Evolutionary conservation across 2,797 vertebrate species (phyloP).

Genomic region (Enteromius trimaculatus): DNA sequence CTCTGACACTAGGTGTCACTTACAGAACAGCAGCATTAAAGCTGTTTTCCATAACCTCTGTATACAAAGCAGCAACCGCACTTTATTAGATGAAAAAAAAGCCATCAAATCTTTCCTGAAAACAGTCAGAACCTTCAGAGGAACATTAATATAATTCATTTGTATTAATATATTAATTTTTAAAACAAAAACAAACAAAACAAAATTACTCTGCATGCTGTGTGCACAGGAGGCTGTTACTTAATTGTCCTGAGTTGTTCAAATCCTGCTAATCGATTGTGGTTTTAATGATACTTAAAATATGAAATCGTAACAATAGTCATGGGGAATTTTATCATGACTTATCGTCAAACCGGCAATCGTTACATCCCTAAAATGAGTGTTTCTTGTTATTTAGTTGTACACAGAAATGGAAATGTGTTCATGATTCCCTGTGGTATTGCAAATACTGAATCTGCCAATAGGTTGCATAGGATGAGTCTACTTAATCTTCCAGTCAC

Average conservation of each 20-base stretch:
- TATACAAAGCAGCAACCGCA: neutral
- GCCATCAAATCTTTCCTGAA: neutral
- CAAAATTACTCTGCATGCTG: neutral
- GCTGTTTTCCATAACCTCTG: neutral
- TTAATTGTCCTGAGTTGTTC: neutral
- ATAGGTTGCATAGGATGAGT: conserved; percentile 39
- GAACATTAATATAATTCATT: neutral
- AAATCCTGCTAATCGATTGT: neutral
- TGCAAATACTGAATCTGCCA: conserved; percentile 19
- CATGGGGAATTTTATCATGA: neutral
- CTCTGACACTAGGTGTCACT: neutral
- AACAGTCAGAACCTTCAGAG: neutral
- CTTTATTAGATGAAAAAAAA: neutral
- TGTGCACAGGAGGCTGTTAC: neutral
- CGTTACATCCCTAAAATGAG: neutral
- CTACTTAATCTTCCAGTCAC: conserved; percentile 38
- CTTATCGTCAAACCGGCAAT: neutral
- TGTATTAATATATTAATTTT: neutral
- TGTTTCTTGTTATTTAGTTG: conserved; percentile 1
- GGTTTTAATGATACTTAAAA: neutral
- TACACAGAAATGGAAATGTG: conserved; percentile 24
- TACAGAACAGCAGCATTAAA: neutral
- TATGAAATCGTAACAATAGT: neutral
- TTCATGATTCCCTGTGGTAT: conserved; percentile 20
- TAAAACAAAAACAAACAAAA: no score